Conservation (phyloP, 1,140 invertebrate species). For the Drosophila lowei region DNA sequence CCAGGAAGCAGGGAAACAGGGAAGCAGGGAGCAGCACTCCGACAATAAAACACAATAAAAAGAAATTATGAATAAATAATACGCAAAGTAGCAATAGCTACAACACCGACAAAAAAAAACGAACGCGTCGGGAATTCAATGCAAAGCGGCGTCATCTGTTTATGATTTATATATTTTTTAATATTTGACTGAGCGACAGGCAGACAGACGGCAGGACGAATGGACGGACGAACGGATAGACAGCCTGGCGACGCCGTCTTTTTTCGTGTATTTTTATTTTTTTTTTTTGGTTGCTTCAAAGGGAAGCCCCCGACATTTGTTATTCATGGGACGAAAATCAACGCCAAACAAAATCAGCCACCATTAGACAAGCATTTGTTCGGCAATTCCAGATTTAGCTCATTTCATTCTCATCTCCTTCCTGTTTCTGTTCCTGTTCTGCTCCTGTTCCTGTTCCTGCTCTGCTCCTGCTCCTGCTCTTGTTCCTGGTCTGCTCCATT, state of each 20-base stretch:
- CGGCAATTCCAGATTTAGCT: slow-evolving; percentile 40
- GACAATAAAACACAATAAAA: slow-evolving; percentile 79
- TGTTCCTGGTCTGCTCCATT: background rate
- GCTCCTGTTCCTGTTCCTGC: no score
- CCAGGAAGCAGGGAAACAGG: background rate
- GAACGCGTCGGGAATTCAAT: slow-evolving; percentile 32
- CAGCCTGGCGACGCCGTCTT: slow-evolving; percentile 28
- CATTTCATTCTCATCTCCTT: no score
- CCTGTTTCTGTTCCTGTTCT: background rate
- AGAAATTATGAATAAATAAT: slow-evolving; percentile 81
- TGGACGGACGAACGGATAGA: slow-evolving; percentile 6
- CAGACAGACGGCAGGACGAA: slow-evolving; percentile 12
- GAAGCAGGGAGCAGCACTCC: background rate
- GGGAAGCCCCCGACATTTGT: slow-evolving; percentile 12
- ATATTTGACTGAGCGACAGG: slow-evolving; percentile 55
- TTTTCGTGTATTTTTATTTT: background rate
- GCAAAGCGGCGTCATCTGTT: slow-evolving; percentile 67
- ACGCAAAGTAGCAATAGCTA: slow-evolving; percentile 67
- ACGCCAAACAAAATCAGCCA: slow-evolving; percentile 64
- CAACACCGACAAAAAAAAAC: slow-evolving; percentile 34
- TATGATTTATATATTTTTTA: slow-evolving; percentile 78
- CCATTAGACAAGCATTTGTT: slow-evolving; percentile 66
- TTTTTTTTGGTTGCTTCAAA: background rate
- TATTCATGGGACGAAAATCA: slow-evolving; percentile 56
- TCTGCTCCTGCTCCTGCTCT: no score